Base-by-base conservation (phyloP, 2,113 vertebrate species). In the Rhadina sibilatrix region DNA sequence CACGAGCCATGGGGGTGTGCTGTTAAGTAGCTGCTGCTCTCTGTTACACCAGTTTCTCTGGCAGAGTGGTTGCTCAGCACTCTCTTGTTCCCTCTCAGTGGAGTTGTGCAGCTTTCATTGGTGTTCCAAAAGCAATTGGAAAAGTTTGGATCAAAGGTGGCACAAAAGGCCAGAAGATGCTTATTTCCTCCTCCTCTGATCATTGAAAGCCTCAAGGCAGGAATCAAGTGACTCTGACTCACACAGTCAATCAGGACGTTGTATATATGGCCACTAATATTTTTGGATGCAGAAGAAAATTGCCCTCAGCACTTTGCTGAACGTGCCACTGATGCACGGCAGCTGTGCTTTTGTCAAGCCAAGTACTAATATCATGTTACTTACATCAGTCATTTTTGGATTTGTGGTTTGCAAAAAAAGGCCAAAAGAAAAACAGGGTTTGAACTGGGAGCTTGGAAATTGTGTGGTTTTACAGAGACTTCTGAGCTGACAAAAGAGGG, bases 261-360 rank as follows among this genome's bases (percentile, higher is more conserved):
- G 22, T 64, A 68, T 77, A 50, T 72, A 49, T 16, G 88, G 84
- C 87, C 92, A 78, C 65, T 72, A 75, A 72, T 86, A 94, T 91
- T 96, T 96, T 94, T 93, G 96, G 85, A 87, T 81, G 74, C 65
- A 65, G 80, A 54, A 64, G 64, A 61, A 47, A 90, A 42, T 77
- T 86, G 81, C n/a, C 65, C 53, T 96, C 77, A 94, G 94, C 91
- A 66, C 63, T 96, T 95, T 86, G 79, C 82, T 87, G 86, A 94
- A 59, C 85, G 31, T 37, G n/a, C 79, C 18, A 49, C 81, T 64
- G 78, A 35, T 78, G 8, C 4, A n/a, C 0, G 6, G 91, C 94
- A 97, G 94, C 95, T 97, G 94, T 85, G 75, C 86, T 80, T 97
- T 97, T 97, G 91, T 96, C 50, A 40, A 83, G 70, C 76, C 83